Base-by-base conservation (phyloP, 2,888 invertebrate species). In the Ferrisia virgata region DNA sequence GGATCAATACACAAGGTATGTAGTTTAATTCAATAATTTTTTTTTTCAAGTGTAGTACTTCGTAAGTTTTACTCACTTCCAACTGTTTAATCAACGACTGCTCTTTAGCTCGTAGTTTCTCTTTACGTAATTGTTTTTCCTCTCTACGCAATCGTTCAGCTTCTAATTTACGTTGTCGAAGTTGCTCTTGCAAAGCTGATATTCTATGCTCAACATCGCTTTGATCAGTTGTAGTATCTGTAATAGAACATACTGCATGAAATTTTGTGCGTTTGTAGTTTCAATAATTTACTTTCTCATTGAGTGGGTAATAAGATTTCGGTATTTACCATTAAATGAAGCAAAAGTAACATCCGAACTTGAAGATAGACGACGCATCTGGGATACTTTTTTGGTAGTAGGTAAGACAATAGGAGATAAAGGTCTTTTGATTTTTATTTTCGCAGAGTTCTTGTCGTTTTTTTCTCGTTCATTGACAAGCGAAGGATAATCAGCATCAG, bases 151-250 rank as follows among this genome's bases (percentile, higher is more conserved):
- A 87, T 85, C 88, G 87, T 83, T 90, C 90, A 18, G 90, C 90
- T 86, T 90, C 90, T 39, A 87, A 86, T 86, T 89, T 89, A 11
- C 90, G 87, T 15, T 88, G 87, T n/a, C 88, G 87, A 28, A 91
- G 87, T 86, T 91, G 90, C 85, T 91, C 90, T 83, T 89, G 89
- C 84, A 91, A 87, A 25, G 90, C 90, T 81, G 89, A 87, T 79
- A 91, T 89, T 25, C 90, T 87, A 5, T 89, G 89, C 86, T 91
- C 90, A 47, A 90, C 88, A 86, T 91, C 91, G 87, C 90, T 90
- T 43, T 89, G 88, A 86, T 91, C 91, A 8, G 90, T 90, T 64
- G 88, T 87, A n/a, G 79, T 58, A 13, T 58, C 82, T 81, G 28
- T 1, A 40, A 43, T 64, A 25, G 33, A 33, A 58, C 8, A 47